Percentiles rank a stretch among this genome's conserved stretches.
Evolutionary conservation across 92 coral and sea anemone species (phyloP).

Genomic region (Porites divaricata): DNA sequence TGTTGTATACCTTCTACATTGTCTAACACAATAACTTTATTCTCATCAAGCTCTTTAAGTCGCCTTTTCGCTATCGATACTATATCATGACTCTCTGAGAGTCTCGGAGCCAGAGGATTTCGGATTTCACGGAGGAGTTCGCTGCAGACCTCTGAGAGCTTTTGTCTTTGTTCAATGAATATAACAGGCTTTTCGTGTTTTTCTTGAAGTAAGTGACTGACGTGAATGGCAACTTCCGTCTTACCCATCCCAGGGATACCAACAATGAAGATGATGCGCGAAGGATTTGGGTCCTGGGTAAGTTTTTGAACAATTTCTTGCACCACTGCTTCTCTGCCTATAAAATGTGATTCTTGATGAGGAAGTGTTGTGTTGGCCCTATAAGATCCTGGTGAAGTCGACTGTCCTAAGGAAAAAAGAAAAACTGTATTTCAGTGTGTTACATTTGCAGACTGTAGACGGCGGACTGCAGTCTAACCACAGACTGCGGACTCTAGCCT

Average conservation of each 20-base stretch:
- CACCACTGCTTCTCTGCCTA: conserved; percentile 17
- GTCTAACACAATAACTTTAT: conserved; percentile 57
- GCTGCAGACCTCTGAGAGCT: conserved; percentile 22
- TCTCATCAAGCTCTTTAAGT: conserved; percentile 1
- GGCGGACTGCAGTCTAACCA: too few species aligned
- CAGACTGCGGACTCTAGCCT: too few species aligned
- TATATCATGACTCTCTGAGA: conserved; percentile 32
- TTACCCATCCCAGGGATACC: conserved; percentile 69
- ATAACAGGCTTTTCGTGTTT: background rate
- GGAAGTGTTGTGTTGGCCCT: background rate
- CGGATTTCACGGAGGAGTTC: conserved; percentile 36
- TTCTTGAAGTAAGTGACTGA: conserved; percentile 21
- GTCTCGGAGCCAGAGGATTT: background rate
- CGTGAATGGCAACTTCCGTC: conserved; percentile 46
- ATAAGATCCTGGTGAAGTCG: background rate
- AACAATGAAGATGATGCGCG: conserved; percentile 21
- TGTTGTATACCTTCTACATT: conserved; percentile 59
- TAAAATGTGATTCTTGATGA: background rate
- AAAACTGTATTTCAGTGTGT: too few species aligned
- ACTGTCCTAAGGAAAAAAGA: background rate
- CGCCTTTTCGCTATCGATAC: conserved; percentile 27
- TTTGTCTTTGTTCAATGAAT: conserved; percentile 30
- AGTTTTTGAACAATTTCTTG: conserved; percentile 1
- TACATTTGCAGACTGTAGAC: too few species aligned
- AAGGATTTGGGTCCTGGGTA: background rate